Percentiles rank a stretch among this genome's conserved stretches.
Conservation (phyloP, 2,113 vertebrate genomes). For the Emydocephalus ijimae region DNA sequence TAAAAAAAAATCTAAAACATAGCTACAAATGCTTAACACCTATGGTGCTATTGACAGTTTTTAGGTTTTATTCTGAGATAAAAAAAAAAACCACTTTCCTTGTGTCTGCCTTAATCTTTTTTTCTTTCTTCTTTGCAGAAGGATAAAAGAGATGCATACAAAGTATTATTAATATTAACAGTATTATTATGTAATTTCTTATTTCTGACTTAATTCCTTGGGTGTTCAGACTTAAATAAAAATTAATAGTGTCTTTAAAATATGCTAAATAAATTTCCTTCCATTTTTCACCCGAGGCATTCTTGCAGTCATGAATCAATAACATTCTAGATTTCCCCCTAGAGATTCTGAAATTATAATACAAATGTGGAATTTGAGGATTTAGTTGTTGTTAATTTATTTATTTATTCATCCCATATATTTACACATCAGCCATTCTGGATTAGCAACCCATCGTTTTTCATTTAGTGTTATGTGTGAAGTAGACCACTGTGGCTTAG, state of each 20-base stretch:
- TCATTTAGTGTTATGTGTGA: not conserved
- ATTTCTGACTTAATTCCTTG: slow-evolving; percentile 49
- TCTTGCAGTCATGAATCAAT: slow-evolving; percentile 42
- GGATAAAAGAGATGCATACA: slow-evolving; percentile 33
- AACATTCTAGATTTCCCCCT: not conserved
- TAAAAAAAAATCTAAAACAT: not conserved
- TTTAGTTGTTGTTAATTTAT: not conserved
- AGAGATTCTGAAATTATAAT: not conserved
- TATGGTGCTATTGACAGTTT: not conserved
- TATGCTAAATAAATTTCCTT: slow-evolving; percentile 42
- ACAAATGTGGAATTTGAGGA: not conserved
- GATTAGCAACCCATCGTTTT: not conserved
- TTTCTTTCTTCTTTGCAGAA: slow-evolving; percentile 12
- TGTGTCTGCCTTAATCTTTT: slow-evolving; percentile 5
- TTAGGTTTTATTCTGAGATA: not conserved
- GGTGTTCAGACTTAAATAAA: slow-evolving; percentile 22
- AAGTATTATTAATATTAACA: slow-evolving; percentile 35
- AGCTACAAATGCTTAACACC: not conserved
- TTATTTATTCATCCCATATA: not conserved
- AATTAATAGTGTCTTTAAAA: slow-evolving; percentile 24
- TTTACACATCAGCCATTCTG: not conserved
- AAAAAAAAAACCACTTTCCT: not conserved
- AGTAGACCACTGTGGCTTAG: not conserved
- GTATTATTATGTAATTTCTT: slow-evolving; percentile 11
- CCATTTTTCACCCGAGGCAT: not conserved